phyloP scores from a whole-genome alignment of 2,113 vertebrate species.

The Tichodroma muraria region DNA sequence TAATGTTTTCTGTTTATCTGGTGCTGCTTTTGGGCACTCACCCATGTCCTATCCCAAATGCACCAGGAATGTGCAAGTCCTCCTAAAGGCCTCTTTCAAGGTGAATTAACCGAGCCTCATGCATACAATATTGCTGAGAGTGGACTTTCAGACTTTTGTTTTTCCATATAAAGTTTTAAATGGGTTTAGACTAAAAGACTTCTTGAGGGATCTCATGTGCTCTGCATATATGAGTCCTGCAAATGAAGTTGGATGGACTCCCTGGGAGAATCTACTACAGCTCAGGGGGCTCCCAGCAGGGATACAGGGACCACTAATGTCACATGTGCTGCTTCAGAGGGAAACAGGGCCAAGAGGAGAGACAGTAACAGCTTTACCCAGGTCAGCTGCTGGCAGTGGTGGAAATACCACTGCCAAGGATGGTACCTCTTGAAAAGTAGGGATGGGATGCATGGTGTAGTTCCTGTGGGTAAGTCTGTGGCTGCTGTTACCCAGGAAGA shows the following conservation, averaged over 20 bases:
- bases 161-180: neutral
- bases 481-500: neutral
- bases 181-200: neutral
- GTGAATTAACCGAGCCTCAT: neutral
- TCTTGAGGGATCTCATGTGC: neutral
- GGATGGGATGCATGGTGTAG: neutral
- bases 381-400: neutral
- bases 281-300: neutral
- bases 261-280: neutral
- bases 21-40: neutral
- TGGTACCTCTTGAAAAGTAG: neutral
- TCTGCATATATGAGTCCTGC: neutral
- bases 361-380: neutral
- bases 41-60: neutral
- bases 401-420: neutral
- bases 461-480: neutral
- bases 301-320: neutral
- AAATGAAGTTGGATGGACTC: neutral
- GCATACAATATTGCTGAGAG: neutral
- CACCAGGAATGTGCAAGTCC: neutral
- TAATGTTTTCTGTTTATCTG: neutral
- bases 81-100: neutral
- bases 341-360: neutral
- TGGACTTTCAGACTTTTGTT: neutral
- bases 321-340: neutral